Conservation (phyloP, 2,113 vertebrate genomes). For the Phalacrocorax pelagicus region DNA sequence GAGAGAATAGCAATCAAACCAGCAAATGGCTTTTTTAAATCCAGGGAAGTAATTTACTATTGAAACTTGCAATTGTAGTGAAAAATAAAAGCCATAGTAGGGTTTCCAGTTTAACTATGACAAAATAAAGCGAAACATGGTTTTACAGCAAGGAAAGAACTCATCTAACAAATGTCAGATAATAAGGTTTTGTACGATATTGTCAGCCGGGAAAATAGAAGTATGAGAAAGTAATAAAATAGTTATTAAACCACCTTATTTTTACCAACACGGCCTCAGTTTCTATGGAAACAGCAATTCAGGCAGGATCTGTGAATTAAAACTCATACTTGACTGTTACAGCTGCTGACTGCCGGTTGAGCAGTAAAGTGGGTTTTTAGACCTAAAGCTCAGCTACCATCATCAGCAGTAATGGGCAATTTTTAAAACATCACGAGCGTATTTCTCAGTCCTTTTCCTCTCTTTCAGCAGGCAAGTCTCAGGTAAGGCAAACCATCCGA, state of each 20-base stretch:
- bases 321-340: not conserved
- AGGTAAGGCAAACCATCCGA: fast-evolving
- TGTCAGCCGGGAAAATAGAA: not conserved
- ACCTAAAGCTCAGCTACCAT: not conserved
- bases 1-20: not conserved
- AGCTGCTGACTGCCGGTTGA: not conserved
- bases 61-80: not conserved
- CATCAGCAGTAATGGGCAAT: not conserved
- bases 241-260: constrained; percentile 15
- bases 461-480: not conserved
- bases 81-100: not conserved
- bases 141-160: not conserved
- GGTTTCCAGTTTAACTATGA: not conserved
- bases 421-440: not conserved
- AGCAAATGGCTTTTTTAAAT: not conserved
- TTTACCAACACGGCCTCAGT: constrained; percentile 10
- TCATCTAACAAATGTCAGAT: not conserved
- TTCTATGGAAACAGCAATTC: constrained; percentile 64
- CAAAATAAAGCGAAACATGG: not conserved
- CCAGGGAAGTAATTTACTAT: not conserved
- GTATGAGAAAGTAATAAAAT: not conserved
- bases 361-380: not conserved
- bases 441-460: not conserved
- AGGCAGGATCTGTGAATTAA: not conserved
- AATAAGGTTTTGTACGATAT: not conserved